Conservation (phyloP, 2,888 invertebrate species). For the Falcaria lacertinaria region DNA sequence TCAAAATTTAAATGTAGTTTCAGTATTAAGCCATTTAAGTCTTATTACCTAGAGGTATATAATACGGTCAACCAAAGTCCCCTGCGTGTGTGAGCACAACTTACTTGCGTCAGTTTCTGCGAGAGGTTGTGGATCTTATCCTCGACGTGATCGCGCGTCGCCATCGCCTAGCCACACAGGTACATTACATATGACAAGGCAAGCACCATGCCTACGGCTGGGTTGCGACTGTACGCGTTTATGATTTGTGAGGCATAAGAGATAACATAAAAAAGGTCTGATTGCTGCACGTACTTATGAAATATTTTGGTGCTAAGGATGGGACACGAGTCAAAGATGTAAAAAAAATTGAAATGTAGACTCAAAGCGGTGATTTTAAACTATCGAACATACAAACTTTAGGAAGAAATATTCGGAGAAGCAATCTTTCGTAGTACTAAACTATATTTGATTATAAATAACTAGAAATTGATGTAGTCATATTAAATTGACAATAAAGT, state of each 20-base stretch:
- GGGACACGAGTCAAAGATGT: too few relatives aligned
- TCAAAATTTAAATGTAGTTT: too few relatives aligned
- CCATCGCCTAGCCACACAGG: constrained; percentile 83
- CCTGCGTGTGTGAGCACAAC: constrained; percentile 53
- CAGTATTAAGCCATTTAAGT: not conserved
- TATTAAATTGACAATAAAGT: not conserved
- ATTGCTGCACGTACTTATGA: too few relatives aligned
- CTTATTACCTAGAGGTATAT: constrained; percentile 1
- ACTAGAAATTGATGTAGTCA: not conserved
- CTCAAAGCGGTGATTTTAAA: too few relatives aligned
- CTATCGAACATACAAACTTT: too few relatives aligned
- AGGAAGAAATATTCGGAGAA: too few relatives aligned
- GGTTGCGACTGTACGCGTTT: constrained; percentile 53
- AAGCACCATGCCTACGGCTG: constrained; percentile 53
- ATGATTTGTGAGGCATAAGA: too few relatives aligned
- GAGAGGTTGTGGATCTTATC: constrained; percentile 86
- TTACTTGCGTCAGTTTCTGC: constrained; percentile 87
- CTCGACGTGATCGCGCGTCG: constrained; percentile 85
- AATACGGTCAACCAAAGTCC: constrained; percentile 38
- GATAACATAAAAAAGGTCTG: too few relatives aligned
- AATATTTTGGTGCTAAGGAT: too few relatives aligned
- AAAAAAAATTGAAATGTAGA: too few relatives aligned
- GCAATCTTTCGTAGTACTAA: too few relatives aligned
- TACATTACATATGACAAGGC: constrained; percentile 67
- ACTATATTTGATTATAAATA: not conserved